phyloP scores from a whole-genome alignment of 2,113 vertebrate species.

The Alethe diademata region DNA sequence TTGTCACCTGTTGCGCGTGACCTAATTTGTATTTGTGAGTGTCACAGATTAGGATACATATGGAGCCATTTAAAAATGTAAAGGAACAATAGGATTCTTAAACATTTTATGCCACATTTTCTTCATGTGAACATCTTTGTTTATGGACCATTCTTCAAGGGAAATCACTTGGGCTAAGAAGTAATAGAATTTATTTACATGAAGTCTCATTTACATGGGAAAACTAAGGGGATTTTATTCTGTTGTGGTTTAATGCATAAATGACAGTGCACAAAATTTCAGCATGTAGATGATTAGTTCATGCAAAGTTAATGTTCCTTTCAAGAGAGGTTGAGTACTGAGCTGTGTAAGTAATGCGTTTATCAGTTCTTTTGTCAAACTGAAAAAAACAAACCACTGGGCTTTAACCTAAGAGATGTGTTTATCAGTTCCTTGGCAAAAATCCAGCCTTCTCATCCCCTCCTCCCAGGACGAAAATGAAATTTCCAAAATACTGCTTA shows the following conservation, averaged over 20 bases:
- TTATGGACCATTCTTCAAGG: background rate
- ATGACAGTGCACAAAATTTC: conserved; percentile 30
- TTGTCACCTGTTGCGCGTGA: conserved; percentile 78
- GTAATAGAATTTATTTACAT: conserved; percentile 35
- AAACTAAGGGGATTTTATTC: conserved; percentile 24
- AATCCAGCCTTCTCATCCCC: background rate
- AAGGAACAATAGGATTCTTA: background rate
- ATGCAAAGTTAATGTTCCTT: conserved; percentile 55
- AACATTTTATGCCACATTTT: conserved; percentile 15
- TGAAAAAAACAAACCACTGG: background rate
- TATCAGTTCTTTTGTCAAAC: conserved; percentile 20
- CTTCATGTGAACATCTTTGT: background rate
- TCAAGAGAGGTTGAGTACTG: conserved; percentile 5
- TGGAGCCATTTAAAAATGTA: conserved; percentile 17
- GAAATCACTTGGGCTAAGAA: background rate
- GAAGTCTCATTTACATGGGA: conserved; percentile 21
- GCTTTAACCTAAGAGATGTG: background rate
- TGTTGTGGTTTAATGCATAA: conserved; percentile 42
- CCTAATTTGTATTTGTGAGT: conserved; percentile 75
- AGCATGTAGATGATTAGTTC: conserved; percentile 23
- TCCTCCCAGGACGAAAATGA: background rate
- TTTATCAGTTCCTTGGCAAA: background rate
- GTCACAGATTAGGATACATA: conserved; percentile 56
- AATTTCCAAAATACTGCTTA: background rate
- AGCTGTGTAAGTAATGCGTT: conserved; percentile 17